Evolutionary conservation across 37 sponge, comb jelly and placozoan species (phyloP).

Genomic region (Geodia barretti): DNA sequence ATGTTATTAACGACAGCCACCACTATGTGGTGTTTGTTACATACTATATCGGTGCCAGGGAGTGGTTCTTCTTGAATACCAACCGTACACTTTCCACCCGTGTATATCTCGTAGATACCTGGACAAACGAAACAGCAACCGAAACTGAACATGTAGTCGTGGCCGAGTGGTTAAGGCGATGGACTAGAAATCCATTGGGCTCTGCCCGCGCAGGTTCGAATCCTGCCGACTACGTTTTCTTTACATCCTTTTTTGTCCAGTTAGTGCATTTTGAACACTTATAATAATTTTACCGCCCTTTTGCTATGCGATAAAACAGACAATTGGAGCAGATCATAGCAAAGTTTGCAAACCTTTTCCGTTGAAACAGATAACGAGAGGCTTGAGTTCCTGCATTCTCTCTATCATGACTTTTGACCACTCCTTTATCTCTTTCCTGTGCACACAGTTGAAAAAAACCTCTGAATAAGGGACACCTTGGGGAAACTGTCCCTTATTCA

Average conservation of each 20-base stretch:
- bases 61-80: conserved; percentile 70
- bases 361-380: conserved; percentile 89
- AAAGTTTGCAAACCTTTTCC: conserved; percentile 86
- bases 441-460: neutral
- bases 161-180: too few relatives aligned
- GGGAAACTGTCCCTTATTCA: too few relatives aligned
- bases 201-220: too few relatives aligned
- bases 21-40: conserved; percentile 3
- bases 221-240: too few relatives aligned
- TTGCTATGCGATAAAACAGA: too few relatives aligned
- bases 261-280: too few relatives aligned
- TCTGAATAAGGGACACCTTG: too few relatives aligned
- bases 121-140: neutral
- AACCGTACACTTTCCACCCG: conserved; percentile 74
- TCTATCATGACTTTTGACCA: conserved; percentile 79
- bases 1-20: neutral
- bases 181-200: too few relatives aligned
- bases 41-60: conserved; percentile 79
- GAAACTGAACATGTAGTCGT: neutral
- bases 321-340: too few relatives aligned
- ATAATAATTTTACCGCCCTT: too few relatives aligned
- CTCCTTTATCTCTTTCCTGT: conserved; percentile 83
- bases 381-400: conserved; percentile 80
- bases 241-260: too few relatives aligned
- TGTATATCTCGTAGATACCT: conserved; percentile 85